A percentile compares a stretch with the other conserved stretches of the same genome.
phyloP scores from a whole-genome alignment of 2,888 invertebrate genomes.

The Notodonta dromedarius region DNA sequence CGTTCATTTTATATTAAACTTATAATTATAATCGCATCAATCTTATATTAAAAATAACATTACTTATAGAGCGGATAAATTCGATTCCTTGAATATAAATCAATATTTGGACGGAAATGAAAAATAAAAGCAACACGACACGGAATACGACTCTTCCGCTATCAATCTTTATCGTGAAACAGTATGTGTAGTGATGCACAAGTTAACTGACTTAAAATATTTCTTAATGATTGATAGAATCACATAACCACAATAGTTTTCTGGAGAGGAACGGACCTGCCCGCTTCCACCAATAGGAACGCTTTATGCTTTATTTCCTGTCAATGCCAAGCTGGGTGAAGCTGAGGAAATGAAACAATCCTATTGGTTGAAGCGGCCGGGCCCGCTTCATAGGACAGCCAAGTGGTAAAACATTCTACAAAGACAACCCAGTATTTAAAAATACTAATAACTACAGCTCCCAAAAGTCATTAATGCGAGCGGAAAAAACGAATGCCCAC shows the following conservation, averaged over 20 bases:
- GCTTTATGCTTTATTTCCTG: too few relatives aligned
- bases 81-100: constrained; percentile 41
- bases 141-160: constrained; percentile 69
- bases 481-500: not conserved
- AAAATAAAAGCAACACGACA: constrained; percentile 63
- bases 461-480: constrained; percentile 31
- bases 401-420: constrained; percentile 38
- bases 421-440: constrained; percentile 16
- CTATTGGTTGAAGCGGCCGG: too few relatives aligned
- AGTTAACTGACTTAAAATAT: too few relatives aligned
- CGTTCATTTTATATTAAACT: constrained; percentile 33
- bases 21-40: constrained; percentile 71
- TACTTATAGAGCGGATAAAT: constrained; percentile 22
- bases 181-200: constrained; percentile 22
- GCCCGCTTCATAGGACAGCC: too few relatives aligned
- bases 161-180: constrained; percentile 70
- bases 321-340: too few relatives aligned
- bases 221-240: too few relatives aligned
- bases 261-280: too few relatives aligned
- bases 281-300: too few relatives aligned
- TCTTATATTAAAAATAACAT: constrained; percentile 44
- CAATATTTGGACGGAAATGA: constrained; percentile 69
- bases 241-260: too few relatives aligned
- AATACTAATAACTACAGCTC: constrained; percentile 27
- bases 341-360: too few relatives aligned